Evolutionary conservation across 2,113 vertebrate genomes (phyloP).

Genomic region (Chauna torquata): DNA sequence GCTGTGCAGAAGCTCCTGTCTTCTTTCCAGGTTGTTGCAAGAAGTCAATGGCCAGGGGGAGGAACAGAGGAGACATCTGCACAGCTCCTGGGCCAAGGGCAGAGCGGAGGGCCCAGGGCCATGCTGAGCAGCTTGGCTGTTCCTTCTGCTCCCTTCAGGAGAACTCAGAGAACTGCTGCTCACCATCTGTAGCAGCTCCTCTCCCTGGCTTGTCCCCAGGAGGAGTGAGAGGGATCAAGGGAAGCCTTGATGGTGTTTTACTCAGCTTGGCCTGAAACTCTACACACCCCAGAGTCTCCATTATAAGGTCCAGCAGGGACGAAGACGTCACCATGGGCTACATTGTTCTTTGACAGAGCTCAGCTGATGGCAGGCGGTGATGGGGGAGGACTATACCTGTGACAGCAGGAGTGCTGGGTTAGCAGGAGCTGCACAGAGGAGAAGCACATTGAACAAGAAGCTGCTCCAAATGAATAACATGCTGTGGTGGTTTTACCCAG

Average conservation of each 20-base stretch:
- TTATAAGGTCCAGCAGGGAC: neutral
- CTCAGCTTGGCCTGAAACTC: neutral
- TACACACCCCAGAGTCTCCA: neutral
- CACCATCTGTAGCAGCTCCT: neutral
- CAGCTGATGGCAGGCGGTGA: fast-evolving
- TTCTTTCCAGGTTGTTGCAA: neutral
- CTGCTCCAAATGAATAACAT: neutral
- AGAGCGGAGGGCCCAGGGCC: fast-evolving
- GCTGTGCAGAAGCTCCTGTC: neutral
- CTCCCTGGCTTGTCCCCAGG: too few species aligned
- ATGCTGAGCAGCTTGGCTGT: neutral
- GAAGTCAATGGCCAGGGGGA: fast-evolving
- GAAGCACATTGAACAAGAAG: neutral
- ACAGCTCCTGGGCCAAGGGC: neutral
- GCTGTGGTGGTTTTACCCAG: too few species aligned
- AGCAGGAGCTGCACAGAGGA: neutral
- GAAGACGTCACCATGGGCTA: too few species aligned
- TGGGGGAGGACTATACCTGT: fast-evolving
- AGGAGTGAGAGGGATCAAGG: neutral
- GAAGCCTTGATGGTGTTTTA: neutral
- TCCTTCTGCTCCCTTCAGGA: neutral
- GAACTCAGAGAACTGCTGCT: neutral
- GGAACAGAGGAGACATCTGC: neutral
- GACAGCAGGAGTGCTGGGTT: neutral
- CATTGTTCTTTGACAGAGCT: neutral